Base-by-base conservation (phyloP, 2,113 vertebrate species). In the Bujurquina vittata region DNA sequence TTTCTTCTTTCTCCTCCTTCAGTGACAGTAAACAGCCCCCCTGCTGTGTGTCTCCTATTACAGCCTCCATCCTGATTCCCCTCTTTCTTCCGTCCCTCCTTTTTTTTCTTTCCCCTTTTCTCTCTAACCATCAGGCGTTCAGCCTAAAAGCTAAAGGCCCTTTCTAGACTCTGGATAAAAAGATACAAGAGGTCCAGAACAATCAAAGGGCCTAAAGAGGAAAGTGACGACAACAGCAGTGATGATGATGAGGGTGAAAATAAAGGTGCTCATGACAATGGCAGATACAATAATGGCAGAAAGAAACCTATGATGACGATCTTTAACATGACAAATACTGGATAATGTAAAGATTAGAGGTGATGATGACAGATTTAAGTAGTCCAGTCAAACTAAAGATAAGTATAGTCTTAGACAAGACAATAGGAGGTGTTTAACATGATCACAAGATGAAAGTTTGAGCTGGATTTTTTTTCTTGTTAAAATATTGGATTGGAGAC, bases 31-130 rank as follows among this genome's bases (percentile, higher is more conserved):
- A 91, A 91, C 87, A 90, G 87, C 86, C 81, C 89, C 85, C 95
- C 94, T 86, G 94, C 95, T 91, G 95, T 2, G 94, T 65, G 89
- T 88, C 91, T 90, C 91, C 94, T 91, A 95, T 95, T 95, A 95
- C 91, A 87, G 87, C 79, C 83, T 89, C 82, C 81, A 84, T 89
- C 84, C 89, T 89, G 92, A 88, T 91, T 92, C 92, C 83, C 83
- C 33, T 80, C 75, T 90, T 91, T 89, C 84, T 83, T 84, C 84
- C 10, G 3, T 46, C 43, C 81, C 75, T 52, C 29, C 20, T 52
- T 65, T 40, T 72, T 75, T 74, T 81, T 81, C 76, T 26, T 40
- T 57, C 20, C 60, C 54, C 37, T 65, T 75, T 86, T 87, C 83
- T 82, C 78, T 76, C 57, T 67, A 75, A 83, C 87, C 83, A 84